phyloP scores from a whole-genome alignment of 2,888 invertebrate genomes.

The Tineola bisselliella region DNA sequence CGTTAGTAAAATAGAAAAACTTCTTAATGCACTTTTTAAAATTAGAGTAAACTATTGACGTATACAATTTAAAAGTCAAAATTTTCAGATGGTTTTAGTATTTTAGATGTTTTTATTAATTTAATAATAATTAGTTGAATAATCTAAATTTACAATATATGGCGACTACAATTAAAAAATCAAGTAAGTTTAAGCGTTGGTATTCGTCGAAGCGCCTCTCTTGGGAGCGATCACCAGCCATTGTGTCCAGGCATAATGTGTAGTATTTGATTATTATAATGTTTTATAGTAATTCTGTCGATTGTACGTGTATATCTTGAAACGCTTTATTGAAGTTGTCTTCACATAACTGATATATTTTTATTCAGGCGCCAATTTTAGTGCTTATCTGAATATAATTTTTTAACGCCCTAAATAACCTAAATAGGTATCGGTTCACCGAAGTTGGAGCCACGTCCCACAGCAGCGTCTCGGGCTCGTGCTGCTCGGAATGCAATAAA shows the following conservation, averaged over 20 bases:
- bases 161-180: background rate
- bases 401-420: no score
- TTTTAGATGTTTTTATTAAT: background rate
- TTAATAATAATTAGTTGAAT: background rate
- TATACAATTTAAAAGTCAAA: background rate
- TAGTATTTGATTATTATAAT: no score
- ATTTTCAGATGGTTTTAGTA: background rate
- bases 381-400: no score
- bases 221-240: no score
- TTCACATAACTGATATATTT: no score
- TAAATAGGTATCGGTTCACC: slow-evolving; percentile 20
- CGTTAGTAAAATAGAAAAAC: background rate
- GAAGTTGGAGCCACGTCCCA: slow-evolving; percentile 42
- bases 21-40: background rate
- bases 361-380: no score
- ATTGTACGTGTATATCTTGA: no score
- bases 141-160: background rate
- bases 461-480: slow-evolving; percentile 53
- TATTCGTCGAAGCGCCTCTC: no score
- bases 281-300: no score
- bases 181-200: background rate
- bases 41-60: background rate
- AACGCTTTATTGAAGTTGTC: no score
- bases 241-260: no score
- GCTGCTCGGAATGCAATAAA: slow-evolving; percentile 53